Evolutionary conservation across 1,140 invertebrate genomes (phyloP).

Genomic region (Phocides pigmalion): DNA sequence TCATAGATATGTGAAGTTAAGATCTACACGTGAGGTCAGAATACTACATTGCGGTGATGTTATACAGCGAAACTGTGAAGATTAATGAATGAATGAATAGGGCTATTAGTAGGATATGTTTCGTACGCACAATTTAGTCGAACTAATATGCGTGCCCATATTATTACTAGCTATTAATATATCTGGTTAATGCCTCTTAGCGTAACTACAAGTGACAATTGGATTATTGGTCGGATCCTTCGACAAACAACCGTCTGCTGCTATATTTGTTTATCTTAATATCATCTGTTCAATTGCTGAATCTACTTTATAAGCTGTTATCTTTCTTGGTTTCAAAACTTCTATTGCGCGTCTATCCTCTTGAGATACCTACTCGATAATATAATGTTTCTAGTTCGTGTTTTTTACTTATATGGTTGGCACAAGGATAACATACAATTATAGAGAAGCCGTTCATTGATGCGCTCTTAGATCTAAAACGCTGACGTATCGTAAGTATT

Average conservation of each 20-base stretch:
- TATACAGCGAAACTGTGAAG: not conserved
- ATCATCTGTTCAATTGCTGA: constrained; percentile 8
- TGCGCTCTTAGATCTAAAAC: not conserved
- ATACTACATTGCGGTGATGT: not conserved
- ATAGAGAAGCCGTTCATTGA: not conserved
- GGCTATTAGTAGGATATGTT: constrained; percentile 23
- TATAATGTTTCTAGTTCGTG: not conserved
- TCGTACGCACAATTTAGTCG: not conserved
- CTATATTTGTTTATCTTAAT: constrained; percentile 22
- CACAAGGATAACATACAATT: not conserved
- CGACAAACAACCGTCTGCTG: constrained; percentile 16
- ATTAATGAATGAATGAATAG: constrained; percentile 21
- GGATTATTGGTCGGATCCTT: constrained; percentile 29
- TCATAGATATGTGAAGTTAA: not conserved
- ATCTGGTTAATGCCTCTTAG: constrained; percentile 14
- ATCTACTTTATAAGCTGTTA: constrained; percentile 10
- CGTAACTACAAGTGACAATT: constrained; percentile 21
- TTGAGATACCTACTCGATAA: constrained; percentile 3
- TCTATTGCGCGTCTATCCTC: constrained; percentile 11
- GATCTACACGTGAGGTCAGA: not conserved
- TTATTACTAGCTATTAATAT: constrained; percentile 16
- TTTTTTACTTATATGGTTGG: not conserved
- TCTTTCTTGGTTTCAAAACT: not conserved
- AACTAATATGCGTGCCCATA: constrained; percentile 11
- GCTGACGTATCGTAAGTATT: not conserved